Conservation (phyloP, 2,888 invertebrate genomes). For the Netelia fuscicornis region DNA sequence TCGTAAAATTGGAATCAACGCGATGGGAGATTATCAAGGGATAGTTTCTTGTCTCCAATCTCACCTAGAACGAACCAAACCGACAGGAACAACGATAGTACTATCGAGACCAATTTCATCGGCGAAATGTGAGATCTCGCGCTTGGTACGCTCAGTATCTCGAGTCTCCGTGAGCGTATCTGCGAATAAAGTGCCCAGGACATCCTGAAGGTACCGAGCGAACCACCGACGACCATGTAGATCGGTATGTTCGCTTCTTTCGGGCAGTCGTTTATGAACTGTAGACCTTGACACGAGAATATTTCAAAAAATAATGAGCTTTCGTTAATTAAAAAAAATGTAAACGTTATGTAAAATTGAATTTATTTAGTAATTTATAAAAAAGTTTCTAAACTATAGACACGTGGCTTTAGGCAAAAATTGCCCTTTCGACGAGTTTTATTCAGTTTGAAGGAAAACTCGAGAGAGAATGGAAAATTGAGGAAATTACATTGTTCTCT, state of each 20-base stretch:
- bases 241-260: constrained; percentile 91
- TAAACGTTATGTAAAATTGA: no score
- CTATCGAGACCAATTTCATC: constrained; percentile 88
- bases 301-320: constrained; percentile 21
- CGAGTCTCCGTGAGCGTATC: constrained; percentile 81
- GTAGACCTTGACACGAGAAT: constrained; percentile 88
- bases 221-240: constrained; percentile 94
- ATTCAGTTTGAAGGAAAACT: no score
- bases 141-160: constrained; percentile 79
- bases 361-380: no score
- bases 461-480: no score
- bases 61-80: constrained; percentile 91
- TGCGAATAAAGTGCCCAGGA: constrained; percentile 81
- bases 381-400: no score
- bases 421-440: no score
- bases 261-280: constrained; percentile 92
- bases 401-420: no score
- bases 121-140: constrained; percentile 84
- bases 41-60: constrained; percentile 48
- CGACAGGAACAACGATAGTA: constrained; percentile 89
- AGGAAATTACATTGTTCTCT: no score
- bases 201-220: constrained; percentile 90
- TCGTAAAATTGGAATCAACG: constrained; percentile 12
- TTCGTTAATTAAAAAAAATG: no score
- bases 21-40: background rate